A percentile compares a stretch with the other conserved stretches of the same genome.
phyloP scores from a whole-genome alignment of 2,113 vertebrate genomes.

The Passer domesticus region DNA sequence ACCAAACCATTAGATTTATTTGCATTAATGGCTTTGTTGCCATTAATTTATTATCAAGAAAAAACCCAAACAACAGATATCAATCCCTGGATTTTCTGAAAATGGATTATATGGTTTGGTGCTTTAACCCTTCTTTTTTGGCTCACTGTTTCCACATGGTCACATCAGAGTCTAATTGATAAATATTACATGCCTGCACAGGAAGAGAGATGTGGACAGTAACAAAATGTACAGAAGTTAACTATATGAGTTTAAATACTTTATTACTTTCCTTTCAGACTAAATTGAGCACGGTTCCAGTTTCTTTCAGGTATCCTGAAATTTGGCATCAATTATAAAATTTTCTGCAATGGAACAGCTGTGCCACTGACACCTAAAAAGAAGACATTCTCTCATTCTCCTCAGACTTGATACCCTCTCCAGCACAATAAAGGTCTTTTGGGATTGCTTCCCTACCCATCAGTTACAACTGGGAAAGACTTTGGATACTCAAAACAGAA shows the following conservation, averaged over 20 bases:
- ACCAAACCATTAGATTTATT: background rate
- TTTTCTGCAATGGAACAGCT: background rate
- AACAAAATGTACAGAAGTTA: background rate
- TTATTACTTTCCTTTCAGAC: background rate
- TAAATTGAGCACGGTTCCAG: background rate
- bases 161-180: background rate
- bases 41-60: background rate
- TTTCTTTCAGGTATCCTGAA: background rate
- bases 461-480: background rate
- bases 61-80: background rate
- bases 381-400: background rate
- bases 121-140: background rate
- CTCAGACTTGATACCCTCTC: background rate
- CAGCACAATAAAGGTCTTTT: background rate
- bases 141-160: background rate
- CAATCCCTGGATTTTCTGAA: background rate
- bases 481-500: background rate
- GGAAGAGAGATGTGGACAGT: background rate
- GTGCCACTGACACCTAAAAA: background rate
- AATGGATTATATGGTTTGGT: background rate
- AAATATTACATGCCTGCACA: background rate
- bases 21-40: background rate
- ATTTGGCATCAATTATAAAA: background rate
- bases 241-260: background rate
- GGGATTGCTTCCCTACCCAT: background rate